Evolutionary conservation across 2,797 vertebrate genomes (phyloP).

Genomic region (Neopelma chrysocephalum): DNA sequence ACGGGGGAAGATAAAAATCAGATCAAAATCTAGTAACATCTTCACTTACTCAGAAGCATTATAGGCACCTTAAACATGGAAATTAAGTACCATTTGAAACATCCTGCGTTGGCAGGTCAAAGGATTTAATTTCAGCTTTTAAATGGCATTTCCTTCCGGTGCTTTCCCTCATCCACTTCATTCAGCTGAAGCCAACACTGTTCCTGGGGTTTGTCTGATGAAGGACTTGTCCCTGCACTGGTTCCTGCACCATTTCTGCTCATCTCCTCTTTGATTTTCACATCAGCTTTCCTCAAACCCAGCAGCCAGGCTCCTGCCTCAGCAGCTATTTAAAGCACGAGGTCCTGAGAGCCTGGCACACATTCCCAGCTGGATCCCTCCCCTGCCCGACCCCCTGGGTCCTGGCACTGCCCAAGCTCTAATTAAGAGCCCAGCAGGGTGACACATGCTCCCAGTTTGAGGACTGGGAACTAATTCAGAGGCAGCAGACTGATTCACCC

Average conservation of each 20-base stretch:
- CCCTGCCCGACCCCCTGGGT: not conserved
- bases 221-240: not conserved
- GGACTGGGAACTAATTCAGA: not conserved
- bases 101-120: constrained; percentile 31
- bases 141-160: not conserved
- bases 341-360: not conserved
- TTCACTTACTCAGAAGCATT: constrained; percentile 6
- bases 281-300: not conserved
- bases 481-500: not conserved
- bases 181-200: not conserved
- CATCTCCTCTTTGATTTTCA: not conserved
- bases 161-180: not conserved
- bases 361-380: not conserved
- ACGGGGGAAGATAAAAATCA: not conserved
- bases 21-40: not conserved
- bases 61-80: not conserved
- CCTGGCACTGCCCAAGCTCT: not conserved
- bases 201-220: not conserved
- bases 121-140: constrained; percentile 53
- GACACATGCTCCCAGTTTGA: not conserved
- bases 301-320: not conserved
- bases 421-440: not conserved
- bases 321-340: not conserved
- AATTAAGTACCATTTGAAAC: constrained; percentile 35
- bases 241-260: not conserved